Base-by-base conservation (phyloP, 2,113 vertebrate genomes). In the Ellobius talpinus region DNA sequence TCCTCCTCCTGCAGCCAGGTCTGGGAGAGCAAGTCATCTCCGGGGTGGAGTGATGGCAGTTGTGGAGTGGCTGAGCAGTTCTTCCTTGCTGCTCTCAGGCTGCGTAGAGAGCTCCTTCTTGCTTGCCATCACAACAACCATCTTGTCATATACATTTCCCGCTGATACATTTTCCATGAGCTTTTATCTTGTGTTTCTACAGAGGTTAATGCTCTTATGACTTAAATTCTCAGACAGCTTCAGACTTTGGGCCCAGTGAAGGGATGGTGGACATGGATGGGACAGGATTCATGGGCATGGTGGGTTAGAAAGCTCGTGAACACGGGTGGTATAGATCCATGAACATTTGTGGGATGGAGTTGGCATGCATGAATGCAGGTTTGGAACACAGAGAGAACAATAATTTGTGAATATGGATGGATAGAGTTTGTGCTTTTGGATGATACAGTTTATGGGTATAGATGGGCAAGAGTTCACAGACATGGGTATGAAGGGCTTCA, bases 151-250 rank as follows among this genome's bases (percentile, higher is more conserved):
- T 12, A 81, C 17, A 4, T 7, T 61, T 91, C 36, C 72, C 84
- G 39, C 16, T 1, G n/a, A 81, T 26, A n/a, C n/a, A n/a, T n/a
- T n/a, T n/a, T n/a, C n/a, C n/a, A n/a, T n/a, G n/a, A 58, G 61
- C 58, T 96, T 92, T 93, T 45, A 76, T 58, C 72, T 33, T 26
- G 33, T 13, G 84, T 94, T 91, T 96, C 42, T 52, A 12, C 73
- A 58, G 42, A 52, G 14, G 33, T 63, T 84, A 55, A 74, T 87
- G 36, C 55, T 93, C 14, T 74, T 29, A 31, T 26, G 45, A 87
- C 72, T 78, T 78, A 73, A 70, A 7, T 61, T 93, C 72, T 96
- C 72, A 86, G 92, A 39, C 68, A 73, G n/a, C 52, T n/a, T 47
- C 74, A 63, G n/a, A 90, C 16, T n/a, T 50, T 2, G n/a, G 42